Percentiles rank a stretch among this genome's conserved stretches.
Conservation (phyloP, 2,888 invertebrate genomes). For the Lottia gigantea region DNA sequence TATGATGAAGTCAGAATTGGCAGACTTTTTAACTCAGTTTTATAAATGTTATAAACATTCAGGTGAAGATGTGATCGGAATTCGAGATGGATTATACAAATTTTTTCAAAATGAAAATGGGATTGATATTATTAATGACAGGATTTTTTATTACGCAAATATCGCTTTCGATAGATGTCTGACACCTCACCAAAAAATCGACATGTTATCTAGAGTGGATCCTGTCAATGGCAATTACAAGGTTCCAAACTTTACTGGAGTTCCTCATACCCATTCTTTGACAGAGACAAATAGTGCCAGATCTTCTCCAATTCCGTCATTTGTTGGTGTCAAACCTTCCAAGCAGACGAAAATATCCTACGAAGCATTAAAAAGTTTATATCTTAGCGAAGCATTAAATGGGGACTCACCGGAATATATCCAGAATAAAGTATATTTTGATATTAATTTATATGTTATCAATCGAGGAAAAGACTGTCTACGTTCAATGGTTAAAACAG, state of each 20-base stretch:
- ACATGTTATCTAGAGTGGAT: constrained; percentile 47
- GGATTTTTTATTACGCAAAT: constrained; percentile 47
- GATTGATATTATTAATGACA: constrained; percentile 48
- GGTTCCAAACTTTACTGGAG: not conserved
- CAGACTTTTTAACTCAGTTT: constrained; percentile 54
- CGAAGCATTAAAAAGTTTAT: constrained; percentile 55
- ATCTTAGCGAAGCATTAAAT: constrained; percentile 53
- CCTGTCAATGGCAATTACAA: not conserved
- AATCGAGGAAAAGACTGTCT: constrained; percentile 59
- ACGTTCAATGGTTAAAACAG: constrained; percentile 54
- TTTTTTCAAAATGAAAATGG: constrained; percentile 49
- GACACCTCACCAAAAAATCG: constrained; percentile 35
- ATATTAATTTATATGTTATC: constrained; percentile 56
- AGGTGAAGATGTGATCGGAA: constrained; percentile 36
- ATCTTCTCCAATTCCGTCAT: not conserved
- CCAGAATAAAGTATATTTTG: constrained; percentile 61
- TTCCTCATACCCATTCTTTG: too few species aligned
- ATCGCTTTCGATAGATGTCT: constrained; percentile 45
- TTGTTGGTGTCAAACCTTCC: not conserved
- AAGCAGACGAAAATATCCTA: constrained; percentile 42
- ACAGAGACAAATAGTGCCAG: not conserved
- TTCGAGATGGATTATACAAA: constrained; percentile 48
- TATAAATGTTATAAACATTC: constrained; percentile 47
- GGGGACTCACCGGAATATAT: constrained; percentile 52
- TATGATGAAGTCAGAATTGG: constrained; percentile 45